Percentiles rank a stretch among this genome's conserved stretches.
These are phyloP conservation scores for Athalia cordata DNA, from an alignment of 2,888 invertebrate genomes.

Conservation along the genomic window DNA sequence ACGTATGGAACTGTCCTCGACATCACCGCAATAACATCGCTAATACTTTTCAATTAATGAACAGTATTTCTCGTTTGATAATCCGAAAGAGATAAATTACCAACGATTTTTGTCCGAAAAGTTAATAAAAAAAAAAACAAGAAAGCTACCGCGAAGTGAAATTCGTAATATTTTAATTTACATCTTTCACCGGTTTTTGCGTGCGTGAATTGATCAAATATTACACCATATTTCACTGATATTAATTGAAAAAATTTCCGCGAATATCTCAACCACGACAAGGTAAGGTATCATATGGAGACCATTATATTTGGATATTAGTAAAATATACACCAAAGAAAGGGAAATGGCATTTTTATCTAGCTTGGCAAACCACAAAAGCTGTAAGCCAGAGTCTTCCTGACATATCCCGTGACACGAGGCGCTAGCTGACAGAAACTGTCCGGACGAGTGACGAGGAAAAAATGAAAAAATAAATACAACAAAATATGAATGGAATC, in stretches of 20 bases:
- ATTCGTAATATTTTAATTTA: conserved; percentile 23
- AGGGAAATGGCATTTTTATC: background rate
- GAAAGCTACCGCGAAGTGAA: background rate
- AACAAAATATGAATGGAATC: too few species aligned
- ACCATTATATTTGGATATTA: background rate
- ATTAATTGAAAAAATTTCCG: conserved; percentile 29
- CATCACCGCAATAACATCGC: too few species aligned
- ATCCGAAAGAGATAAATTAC: background rate
- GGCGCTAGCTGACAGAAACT: too few species aligned
- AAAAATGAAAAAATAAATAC: too few species aligned
- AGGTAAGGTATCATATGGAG: too few species aligned
- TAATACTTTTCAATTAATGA: too few species aligned
- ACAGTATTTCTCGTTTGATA: too few species aligned
- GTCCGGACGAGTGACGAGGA: too few species aligned
- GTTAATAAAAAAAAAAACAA: background rate
- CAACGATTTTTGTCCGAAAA: background rate
- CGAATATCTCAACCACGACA: conserved; percentile 2
- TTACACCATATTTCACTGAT: conserved; percentile 2
- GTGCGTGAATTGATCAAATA: background rate
- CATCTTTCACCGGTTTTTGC: conserved; percentile 10
- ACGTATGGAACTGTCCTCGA: too few species aligned
- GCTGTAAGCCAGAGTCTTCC: background rate
- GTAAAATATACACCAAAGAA: background rate
- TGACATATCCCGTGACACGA: too few species aligned
- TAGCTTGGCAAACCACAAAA: conserved; percentile 20